A percentile compares a stretch with the other conserved stretches of the same genome.
phyloP scores from a whole-genome alignment of 2,888 invertebrate genomes.

The Drosophila aldrichi region DNA sequence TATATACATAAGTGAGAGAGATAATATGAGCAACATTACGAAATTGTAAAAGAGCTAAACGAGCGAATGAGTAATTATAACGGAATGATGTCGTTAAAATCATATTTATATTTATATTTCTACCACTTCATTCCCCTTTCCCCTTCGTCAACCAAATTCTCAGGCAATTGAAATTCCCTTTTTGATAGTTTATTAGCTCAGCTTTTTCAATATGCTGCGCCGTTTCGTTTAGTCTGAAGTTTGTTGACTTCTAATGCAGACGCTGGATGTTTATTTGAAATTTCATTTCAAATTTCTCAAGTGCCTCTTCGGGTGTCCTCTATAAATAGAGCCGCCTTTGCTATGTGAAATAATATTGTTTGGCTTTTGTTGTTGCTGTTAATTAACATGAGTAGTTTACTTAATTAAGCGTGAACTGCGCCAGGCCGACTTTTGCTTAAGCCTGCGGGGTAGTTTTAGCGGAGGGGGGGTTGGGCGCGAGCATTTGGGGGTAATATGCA shows the following conservation, averaged over 20 bases:
- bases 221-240: constrained; percentile 39
- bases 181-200: constrained; percentile 21
- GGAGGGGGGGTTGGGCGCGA: background rate
- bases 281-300: constrained; percentile 47
- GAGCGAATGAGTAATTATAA: background rate
- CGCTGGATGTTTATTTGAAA: constrained; percentile 62
- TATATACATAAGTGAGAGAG: no score
- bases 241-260: constrained; percentile 66
- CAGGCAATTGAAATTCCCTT: background rate
- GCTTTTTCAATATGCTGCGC: constrained; percentile 15
- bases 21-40: background rate
- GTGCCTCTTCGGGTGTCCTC: constrained; percentile 53
- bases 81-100: background rate
- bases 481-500: constrained; percentile 10
- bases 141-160: constrained; percentile 3
- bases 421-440: constrained; percentile 57
- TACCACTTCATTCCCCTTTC: background rate
- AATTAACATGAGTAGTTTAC: constrained; percentile 78
- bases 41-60: background rate
- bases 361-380: constrained; percentile 66
- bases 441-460: constrained; percentile 31
- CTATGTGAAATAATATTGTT: constrained; percentile 41
- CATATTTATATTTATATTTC: background rate
- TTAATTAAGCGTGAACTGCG: constrained; percentile 70
- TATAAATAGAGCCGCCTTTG: constrained; percentile 44